phyloP scores from a whole-genome alignment of 2,888 invertebrate genomes.

The Pandemis heparana region DNA sequence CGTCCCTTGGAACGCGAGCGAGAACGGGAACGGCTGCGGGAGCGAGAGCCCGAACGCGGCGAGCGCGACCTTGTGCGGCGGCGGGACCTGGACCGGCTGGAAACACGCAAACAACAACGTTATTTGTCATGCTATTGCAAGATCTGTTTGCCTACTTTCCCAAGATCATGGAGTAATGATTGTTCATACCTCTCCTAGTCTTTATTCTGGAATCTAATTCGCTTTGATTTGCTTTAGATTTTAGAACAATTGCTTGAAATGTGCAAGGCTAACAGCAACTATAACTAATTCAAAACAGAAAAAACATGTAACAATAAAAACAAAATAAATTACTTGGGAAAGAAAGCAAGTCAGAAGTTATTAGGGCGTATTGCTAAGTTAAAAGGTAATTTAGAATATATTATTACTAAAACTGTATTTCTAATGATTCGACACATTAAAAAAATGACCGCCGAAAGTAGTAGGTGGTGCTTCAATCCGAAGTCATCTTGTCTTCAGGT shows the following conservation, averaged over 20 bases:
- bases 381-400: constrained; percentile 4
- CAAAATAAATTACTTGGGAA: constrained; percentile 8
- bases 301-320: not conserved
- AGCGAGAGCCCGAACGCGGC: constrained; percentile 80
- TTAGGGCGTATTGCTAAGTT: not conserved
- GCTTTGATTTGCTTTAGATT: not conserved
- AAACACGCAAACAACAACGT: constrained; percentile 48
- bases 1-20: constrained; percentile 82
- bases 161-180: not conserved
- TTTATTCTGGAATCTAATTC: not conserved
- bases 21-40: constrained; percentile 79
- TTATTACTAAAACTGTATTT: not conserved
- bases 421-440: not conserved
- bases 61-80: constrained; percentile 87
- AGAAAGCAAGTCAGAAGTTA: not conserved
- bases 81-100: constrained; percentile 87
- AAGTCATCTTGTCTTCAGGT: not conserved
- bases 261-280: no score
- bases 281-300: not conserved
- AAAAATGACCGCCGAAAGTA: not conserved
- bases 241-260: not conserved
- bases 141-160: constrained; percentile 8
- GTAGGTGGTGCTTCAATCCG: not conserved
- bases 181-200: not conserved
- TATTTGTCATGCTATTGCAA: not conserved